These are phyloP conservation scores for Tineola bisselliella DNA, from an alignment of 2,888 invertebrate genomes.

Conservation along the genomic window DNA sequence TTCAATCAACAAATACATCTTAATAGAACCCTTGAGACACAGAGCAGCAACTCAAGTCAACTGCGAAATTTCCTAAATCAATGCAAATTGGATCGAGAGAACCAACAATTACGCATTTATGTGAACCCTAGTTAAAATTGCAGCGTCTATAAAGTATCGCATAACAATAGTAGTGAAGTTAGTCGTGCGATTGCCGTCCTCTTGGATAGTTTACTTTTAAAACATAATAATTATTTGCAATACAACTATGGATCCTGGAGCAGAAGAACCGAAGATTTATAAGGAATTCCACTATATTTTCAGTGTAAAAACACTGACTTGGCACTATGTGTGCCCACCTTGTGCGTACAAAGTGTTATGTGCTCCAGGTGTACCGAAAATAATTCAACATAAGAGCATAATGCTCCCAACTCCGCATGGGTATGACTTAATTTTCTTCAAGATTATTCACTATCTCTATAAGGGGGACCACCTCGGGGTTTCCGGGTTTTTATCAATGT, in stretches of 20 bases:
- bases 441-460: neutral
- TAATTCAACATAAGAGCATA: neutral
- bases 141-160: neutral
- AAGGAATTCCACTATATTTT: neutral
- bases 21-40: neutral
- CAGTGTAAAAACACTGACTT: neutral
- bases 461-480: neutral
- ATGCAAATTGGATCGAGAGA: constrained; percentile 2
- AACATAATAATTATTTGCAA: neutral
- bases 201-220: neutral
- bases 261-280: neutral
- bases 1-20: no score
- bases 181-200: neutral
- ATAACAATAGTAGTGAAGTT: neutral
- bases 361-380: neutral
- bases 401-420: neutral
- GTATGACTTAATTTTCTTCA: neutral
- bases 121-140: neutral
- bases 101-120: neutral
- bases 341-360: neutral
- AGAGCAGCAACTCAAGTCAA: neutral
- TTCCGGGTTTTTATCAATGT: neutral
- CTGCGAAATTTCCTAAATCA: neutral
- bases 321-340: neutral
- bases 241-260: neutral